phyloP scores from a whole-genome alignment of 2,113 vertebrate genomes.

The Pygoscelis antarcticus region DNA sequence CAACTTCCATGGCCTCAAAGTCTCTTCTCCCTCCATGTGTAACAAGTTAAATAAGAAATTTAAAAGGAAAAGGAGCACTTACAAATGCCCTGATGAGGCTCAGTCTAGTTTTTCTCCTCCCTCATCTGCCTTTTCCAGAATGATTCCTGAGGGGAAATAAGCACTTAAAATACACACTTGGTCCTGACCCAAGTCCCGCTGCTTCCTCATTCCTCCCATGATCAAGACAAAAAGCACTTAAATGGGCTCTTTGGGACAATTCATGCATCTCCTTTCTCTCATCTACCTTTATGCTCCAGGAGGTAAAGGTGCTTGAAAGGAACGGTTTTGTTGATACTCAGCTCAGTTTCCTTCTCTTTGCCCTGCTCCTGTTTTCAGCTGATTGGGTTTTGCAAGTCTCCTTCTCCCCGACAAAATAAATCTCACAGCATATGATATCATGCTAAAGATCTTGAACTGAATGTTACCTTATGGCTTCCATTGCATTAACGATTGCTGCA shows the following conservation, averaged over 20 bases:
- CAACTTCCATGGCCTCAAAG: background rate
- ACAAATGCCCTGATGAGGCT: background rate
- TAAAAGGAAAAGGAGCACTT: background rate
- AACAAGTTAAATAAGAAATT: background rate
- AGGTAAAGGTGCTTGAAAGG: background rate
- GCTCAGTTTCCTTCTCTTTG: slow-evolving; percentile 2
- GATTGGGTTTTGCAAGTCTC: background rate
- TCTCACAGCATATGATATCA: slow-evolving; percentile 42
- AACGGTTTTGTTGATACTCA: background rate
- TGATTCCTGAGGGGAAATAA: slow-evolving; percentile 16
- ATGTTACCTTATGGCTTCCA: background rate
- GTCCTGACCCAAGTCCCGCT: background rate
- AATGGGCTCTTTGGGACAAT: background rate
- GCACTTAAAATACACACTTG: slow-evolving; percentile 44
- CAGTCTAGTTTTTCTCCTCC: background rate
- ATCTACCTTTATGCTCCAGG: background rate
- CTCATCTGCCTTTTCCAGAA: slow-evolving; percentile 3
- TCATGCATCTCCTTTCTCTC: background rate
- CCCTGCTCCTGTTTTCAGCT: background rate
- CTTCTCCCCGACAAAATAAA: background rate
- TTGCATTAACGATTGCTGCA: background rate
- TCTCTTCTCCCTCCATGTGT: background rate
- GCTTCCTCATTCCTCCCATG: background rate
- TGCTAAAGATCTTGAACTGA: slow-evolving; percentile 36
- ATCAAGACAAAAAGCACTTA: slow-evolving; percentile 31